A percentile compares a stretch with the other conserved stretches of the same genome.
Conservation (phyloP, 1,140 invertebrate genomes). For the Ditylenchus dipsaci region DNA sequence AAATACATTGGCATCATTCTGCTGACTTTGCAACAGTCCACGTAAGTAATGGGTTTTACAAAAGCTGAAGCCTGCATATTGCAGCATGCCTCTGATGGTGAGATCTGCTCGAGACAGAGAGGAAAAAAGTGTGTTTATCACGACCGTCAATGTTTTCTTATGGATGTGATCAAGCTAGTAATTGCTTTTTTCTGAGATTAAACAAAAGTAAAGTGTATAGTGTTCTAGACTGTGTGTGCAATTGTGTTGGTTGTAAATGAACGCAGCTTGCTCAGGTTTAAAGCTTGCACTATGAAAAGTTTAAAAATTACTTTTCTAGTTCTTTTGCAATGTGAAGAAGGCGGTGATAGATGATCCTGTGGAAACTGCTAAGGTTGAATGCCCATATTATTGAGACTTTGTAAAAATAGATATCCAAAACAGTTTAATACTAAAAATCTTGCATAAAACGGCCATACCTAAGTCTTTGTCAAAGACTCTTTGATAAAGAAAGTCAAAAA, state of each 20-base stretch:
- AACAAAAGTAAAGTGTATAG: too few relatives aligned
- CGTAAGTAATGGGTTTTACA: neutral
- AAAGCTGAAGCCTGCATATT: constrained; percentile 1
- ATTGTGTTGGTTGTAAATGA: constrained; percentile 25
- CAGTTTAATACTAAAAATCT: too few relatives aligned
- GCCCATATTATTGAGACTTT: too few relatives aligned
- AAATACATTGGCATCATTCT: neutral
- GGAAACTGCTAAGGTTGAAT: too few relatives aligned
- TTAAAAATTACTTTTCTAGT: constrained; percentile 21
- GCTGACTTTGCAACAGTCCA: neutral
- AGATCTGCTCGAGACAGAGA: constrained; percentile 33
- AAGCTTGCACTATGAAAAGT: constrained; percentile 10
- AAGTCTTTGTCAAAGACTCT: too few relatives aligned
- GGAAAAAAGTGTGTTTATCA: constrained; percentile 38
- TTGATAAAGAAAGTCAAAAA: too few relatives aligned
- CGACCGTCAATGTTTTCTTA: constrained; percentile 46
- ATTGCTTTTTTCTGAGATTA: too few relatives aligned
- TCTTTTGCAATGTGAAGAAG: constrained; percentile 11
- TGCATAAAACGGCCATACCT: too few relatives aligned
- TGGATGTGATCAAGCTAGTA: constrained; percentile 43
- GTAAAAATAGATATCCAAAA: too few relatives aligned
- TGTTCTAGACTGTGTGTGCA: constrained; percentile 22
- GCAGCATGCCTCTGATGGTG: constrained; percentile 46
- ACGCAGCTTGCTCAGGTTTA: constrained; percentile 28
- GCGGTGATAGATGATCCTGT: too few relatives aligned